Conservation (phyloP, 2,888 invertebrate species). For the Stenchaetothrips biformis region DNA sequence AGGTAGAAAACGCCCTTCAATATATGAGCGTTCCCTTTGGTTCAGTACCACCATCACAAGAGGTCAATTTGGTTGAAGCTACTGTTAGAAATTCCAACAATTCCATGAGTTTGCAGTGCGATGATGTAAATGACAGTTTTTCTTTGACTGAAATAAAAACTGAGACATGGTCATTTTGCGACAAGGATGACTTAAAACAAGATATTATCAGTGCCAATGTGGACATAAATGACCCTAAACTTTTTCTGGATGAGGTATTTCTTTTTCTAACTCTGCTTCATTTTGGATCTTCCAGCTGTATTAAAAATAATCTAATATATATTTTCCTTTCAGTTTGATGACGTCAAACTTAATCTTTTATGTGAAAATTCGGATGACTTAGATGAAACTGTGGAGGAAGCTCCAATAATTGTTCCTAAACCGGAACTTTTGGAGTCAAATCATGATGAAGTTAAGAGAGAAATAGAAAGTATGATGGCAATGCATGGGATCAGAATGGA, state of each 20-base stretch:
- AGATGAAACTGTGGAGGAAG: background rate
- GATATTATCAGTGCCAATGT: background rate
- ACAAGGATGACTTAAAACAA: background rate
- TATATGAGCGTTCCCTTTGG: no score
- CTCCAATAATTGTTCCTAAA: background rate
- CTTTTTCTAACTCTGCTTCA: constrained; percentile 30
- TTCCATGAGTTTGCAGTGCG: no score
- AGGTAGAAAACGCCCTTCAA: no score
- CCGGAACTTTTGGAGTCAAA: background rate
- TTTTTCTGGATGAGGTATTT: background rate
- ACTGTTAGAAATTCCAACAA: no score
- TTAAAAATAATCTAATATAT: background rate
- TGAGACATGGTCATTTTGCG: background rate
- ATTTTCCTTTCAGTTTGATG: constrained; percentile 40
- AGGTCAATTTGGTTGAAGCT: no score
- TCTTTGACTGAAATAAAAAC: background rate
- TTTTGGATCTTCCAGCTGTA: background rate
- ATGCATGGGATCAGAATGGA: background rate
- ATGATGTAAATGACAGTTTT: no score
- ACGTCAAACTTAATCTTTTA: constrained; percentile 34
- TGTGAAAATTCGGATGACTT: background rate
- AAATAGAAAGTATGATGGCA: background rate
- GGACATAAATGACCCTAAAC: background rate
- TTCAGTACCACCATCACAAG: no score
- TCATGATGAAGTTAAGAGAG: background rate